These are phyloP conservation scores for Thalassarche chlororhynchos DNA, from an alignment of 2,113 vertebrate species.

Conservation along the genomic window DNA sequence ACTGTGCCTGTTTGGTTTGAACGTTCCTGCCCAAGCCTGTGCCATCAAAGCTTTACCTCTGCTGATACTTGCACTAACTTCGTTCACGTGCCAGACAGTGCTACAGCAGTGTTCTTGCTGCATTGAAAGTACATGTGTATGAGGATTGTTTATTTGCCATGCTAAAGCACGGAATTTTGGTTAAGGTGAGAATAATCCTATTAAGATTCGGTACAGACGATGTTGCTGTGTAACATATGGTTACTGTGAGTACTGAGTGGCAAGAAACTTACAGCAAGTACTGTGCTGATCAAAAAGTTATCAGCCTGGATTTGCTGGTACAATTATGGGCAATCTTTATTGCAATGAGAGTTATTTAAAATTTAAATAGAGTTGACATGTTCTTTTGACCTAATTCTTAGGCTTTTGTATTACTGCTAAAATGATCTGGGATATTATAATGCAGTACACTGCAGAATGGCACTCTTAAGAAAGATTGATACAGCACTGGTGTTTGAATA, in stretches of 20 bases:
- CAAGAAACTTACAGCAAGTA: background rate
- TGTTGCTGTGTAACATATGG: accelerated
- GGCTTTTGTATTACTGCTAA: background rate
- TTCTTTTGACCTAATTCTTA: conserved; percentile 38
- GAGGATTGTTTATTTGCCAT: background rate
- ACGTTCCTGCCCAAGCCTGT: background rate
- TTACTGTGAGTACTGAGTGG: background rate
- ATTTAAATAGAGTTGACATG: conserved; percentile 4
- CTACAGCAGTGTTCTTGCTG: background rate
- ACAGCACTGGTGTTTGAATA: background rate
- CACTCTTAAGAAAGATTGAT: background rate
- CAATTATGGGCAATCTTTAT: background rate
- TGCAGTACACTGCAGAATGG: background rate
- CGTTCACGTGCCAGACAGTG: too few species aligned
- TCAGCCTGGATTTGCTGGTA: background rate
- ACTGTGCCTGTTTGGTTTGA: background rate
- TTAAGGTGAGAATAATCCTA: background rate
- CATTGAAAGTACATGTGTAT: background rate
- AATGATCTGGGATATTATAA: background rate
- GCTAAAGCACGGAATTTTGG: background rate
- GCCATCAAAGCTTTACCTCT: background rate
- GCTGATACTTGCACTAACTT: background rate
- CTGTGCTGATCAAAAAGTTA: background rate
- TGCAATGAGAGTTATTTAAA: conserved; percentile 5
- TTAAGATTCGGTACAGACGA: background rate